phyloP scores from a whole-genome alignment of 2,113 vertebrate genomes.

The Girardinichthys multiradiatus region DNA sequence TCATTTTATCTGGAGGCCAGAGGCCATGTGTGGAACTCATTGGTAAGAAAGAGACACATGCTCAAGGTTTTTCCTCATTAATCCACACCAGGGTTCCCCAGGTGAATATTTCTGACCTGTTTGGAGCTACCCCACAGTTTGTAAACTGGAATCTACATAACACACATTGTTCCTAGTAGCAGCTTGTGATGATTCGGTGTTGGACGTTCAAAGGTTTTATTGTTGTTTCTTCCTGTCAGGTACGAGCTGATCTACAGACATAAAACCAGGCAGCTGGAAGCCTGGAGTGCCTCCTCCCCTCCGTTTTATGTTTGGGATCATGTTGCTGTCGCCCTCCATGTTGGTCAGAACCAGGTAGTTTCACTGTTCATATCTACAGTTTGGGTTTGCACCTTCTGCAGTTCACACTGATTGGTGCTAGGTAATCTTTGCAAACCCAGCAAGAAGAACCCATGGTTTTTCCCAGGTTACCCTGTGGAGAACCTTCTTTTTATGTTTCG shows the following conservation, averaged over 20 bases:
- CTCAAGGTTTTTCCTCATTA: too few species aligned
- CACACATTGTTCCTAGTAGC: too few species aligned
- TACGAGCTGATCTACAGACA: neutral
- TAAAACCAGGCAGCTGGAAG: neutral
- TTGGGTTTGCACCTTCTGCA: too few species aligned
- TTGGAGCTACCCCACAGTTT: too few species aligned
- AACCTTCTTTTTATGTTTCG: too few species aligned
- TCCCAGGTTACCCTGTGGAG: too few species aligned
- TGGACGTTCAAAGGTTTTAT: neutral
- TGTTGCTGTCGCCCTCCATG: constrained; percentile 1
- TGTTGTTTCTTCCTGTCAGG: neutral
- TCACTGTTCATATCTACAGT: neutral
- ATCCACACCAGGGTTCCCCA: too few species aligned
- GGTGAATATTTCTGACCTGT: neutral
- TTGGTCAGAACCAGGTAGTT: neutral
- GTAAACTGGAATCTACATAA: too few species aligned
- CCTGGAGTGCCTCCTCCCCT: rapidly evolving
- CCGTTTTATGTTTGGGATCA: constrained; percentile 38
- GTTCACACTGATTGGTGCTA: too few species aligned
- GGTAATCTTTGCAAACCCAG: too few species aligned
- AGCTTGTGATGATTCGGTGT: neutral
- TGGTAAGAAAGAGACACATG: neutral
- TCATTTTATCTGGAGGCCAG: constrained; percentile 38
- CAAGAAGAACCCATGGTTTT: too few species aligned
- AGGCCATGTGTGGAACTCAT: constrained; percentile 54